phyloP scores from a whole-genome alignment of 1,140 invertebrate species.

The Amphibalanus amphitrite region DNA sequence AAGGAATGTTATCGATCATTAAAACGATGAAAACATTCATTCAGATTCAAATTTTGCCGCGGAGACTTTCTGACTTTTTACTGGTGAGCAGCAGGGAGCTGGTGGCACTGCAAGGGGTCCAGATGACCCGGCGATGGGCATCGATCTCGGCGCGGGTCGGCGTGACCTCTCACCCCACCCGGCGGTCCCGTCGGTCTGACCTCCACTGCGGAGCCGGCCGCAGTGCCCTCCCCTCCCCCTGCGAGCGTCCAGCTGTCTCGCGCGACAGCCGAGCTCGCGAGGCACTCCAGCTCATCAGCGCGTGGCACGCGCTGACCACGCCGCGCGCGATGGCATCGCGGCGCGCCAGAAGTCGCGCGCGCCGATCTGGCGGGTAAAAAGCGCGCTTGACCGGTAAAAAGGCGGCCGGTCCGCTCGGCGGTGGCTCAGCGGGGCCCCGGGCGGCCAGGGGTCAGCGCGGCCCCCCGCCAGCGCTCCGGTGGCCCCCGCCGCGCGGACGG shows the following conservation, averaged over 20 bases:
- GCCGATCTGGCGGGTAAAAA: background rate
- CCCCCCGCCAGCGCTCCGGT: background rate
- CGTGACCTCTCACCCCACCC: background rate
- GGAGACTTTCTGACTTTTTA: background rate
- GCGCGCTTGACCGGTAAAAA: background rate
- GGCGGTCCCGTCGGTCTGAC: background rate
- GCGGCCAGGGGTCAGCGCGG: no score
- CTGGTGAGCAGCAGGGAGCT: background rate
- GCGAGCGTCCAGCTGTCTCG: background rate
- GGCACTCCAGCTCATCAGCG: background rate
- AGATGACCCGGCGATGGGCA: background rate
- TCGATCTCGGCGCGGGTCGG: background rate
- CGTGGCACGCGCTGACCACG: no score
- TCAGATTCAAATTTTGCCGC: background rate
- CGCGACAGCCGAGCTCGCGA: background rate
- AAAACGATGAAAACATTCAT: constrained; percentile 1
- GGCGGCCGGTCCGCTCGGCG: no score
- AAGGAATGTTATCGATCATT: constrained; percentile 2
- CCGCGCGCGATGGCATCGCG: background rate
- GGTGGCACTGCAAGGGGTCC: background rate
- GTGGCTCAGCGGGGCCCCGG: no score
- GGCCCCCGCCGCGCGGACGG: no score
- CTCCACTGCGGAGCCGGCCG: background rate
- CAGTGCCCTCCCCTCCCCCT: no score
- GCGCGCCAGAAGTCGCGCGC: background rate